These are phyloP conservation scores for Mirza zaza DNA, from an alignment of 2,113 vertebrate species.

Conservation along the genomic window DNA sequence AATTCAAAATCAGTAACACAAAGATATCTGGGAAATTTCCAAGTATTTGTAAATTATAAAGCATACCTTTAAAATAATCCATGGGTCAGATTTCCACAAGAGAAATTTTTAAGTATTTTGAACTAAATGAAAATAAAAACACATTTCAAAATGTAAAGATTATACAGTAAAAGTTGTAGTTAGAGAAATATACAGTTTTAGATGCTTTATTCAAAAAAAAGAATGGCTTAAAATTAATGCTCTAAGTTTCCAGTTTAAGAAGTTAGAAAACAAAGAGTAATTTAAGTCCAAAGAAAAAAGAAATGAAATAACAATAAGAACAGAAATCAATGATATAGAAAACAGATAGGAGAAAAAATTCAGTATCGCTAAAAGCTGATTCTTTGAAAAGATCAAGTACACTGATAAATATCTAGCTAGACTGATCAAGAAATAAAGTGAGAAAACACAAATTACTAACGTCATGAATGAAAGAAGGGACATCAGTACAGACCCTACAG, in stretches of 20 bases:
- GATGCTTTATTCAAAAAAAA: slow-evolving; percentile 34
- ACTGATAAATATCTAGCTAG: slow-evolving; percentile 3
- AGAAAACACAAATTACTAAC: slow-evolving; percentile 34
- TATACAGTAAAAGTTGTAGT: neutral
- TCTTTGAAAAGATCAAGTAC: slow-evolving; percentile 38
- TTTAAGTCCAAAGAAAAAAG: slow-evolving; percentile 7
- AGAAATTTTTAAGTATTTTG: slow-evolving; percentile 46
- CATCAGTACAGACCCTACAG: neutral
- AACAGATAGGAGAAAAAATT: neutral
- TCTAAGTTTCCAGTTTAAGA: slow-evolving; percentile 33
- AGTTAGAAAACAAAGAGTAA: slow-evolving; percentile 22
- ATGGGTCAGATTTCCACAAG: slow-evolving; percentile 34
- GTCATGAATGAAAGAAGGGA: neutral
- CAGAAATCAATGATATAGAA: neutral
- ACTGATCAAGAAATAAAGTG: neutral
- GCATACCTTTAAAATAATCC: slow-evolving; percentile 32
- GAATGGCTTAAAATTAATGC: neutral
- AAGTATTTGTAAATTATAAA: slow-evolving; percentile 57
- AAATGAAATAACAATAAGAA: neutral
- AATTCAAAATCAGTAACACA: slow-evolving; percentile 16
- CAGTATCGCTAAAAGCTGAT: neutral
- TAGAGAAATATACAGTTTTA: slow-evolving; percentile 29
- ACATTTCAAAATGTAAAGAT: neutral
- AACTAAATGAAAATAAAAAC: slow-evolving; percentile 58
- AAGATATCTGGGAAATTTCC: neutral